These are phyloP conservation scores for Squalus acanthias DNA, from an alignment of 2,797 vertebrate species.

Conservation along the genomic window DNA sequence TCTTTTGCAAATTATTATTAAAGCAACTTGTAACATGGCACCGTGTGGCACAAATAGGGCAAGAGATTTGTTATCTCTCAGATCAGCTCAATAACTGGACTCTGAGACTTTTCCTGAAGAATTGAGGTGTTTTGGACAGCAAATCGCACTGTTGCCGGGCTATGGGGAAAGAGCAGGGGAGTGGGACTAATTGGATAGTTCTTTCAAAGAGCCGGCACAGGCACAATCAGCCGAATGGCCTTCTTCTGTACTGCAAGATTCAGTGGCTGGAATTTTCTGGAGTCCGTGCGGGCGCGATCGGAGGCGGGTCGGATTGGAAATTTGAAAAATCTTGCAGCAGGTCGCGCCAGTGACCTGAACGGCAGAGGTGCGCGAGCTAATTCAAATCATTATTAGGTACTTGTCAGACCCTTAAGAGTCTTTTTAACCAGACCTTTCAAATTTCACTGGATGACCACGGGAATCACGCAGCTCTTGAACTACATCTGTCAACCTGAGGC, in stretches of 20 bases:
- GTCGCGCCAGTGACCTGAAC: too few species aligned
- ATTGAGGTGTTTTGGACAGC: not conserved
- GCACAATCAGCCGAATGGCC: not conserved
- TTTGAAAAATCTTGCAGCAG: too few species aligned
- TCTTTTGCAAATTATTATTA: not conserved
- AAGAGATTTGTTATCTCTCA: not conserved
- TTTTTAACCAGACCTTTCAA: too few species aligned
- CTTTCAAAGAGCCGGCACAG: not conserved
- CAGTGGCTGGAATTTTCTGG: too few species aligned
- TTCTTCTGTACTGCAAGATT: not conserved
- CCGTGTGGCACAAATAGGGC: not conserved
- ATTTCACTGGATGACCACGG: too few species aligned
- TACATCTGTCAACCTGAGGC: too few species aligned
- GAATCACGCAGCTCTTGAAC: too few species aligned
- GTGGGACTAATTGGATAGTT: not conserved
- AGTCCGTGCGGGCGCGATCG: too few species aligned
- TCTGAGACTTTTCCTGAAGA: not conserved
- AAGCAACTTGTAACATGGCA: not conserved
- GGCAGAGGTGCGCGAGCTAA: too few species aligned
- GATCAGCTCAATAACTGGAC: not conserved
- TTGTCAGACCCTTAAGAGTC: too few species aligned
- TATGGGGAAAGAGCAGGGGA: not conserved
- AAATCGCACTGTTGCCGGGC: not conserved
- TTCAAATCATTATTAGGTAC: too few species aligned
- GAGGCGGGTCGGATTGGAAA: too few species aligned